These are phyloP conservation scores for Bombus consobrinus DNA, from an alignment of 1,140 invertebrate species.

Conservation along the genomic window DNA sequence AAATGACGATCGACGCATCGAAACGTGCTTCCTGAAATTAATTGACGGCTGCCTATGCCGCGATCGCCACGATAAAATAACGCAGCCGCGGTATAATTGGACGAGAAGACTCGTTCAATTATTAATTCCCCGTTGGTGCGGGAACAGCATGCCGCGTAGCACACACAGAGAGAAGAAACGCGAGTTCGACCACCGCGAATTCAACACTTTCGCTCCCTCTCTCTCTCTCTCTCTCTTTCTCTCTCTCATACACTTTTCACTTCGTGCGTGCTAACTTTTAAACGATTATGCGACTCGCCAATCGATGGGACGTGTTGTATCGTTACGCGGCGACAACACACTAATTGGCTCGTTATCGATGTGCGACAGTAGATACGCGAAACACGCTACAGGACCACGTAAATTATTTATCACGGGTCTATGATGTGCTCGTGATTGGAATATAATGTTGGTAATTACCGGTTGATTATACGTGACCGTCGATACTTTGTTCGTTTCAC, in stretches of 20 bases:
- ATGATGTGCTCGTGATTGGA: slow-evolving; percentile 38
- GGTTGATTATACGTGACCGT: background rate
- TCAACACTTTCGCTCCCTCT: background rate
- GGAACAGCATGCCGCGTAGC: background rate
- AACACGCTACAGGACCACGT: background rate
- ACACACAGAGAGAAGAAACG: background rate
- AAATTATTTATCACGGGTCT: slow-evolving; percentile 57
- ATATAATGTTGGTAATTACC: slow-evolving; percentile 50
- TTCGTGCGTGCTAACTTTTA: slow-evolving; percentile 13
- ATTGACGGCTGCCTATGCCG: slow-evolving; percentile 29
- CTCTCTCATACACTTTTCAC: background rate
- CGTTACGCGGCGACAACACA: slow-evolving; percentile 52
- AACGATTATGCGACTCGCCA: slow-evolving; percentile 38
- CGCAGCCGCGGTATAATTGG: slow-evolving; percentile 39
- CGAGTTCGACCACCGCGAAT: background rate
- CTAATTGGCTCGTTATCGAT: slow-evolving; percentile 67
- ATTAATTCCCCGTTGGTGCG: slow-evolving; percentile 14
- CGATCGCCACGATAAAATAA: slow-evolving; percentile 30
- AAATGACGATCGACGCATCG: slow-evolving; percentile 34
- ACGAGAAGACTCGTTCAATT: slow-evolving; percentile 39
- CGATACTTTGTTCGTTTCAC: background rate
- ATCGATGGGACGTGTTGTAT: slow-evolving; percentile 45
- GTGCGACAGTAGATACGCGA: slow-evolving; percentile 41
- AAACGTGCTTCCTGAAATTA: slow-evolving; percentile 57
- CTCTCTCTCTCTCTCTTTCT: too few relatives aligned